Conservation (phyloP, 2,888 invertebrate species). For the Caenorhabditis auriculariae region DNA sequence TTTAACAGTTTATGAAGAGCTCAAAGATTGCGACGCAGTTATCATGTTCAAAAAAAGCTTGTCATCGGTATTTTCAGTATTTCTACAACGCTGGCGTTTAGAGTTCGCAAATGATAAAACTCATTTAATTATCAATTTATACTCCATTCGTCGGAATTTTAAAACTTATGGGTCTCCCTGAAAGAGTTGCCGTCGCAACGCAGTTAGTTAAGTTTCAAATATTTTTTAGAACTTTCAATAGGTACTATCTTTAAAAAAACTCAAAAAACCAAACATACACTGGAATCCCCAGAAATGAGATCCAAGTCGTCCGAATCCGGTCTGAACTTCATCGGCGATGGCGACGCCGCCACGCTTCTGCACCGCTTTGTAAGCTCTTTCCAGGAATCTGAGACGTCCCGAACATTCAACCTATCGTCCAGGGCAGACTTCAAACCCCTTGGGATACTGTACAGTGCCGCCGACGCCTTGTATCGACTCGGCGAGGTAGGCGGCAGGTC, state of each 20-base stretch:
- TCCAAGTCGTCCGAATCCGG: slow-evolving; percentile 92
- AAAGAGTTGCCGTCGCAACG: too few species aligned
- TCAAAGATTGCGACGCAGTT: background rate
- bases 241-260: too few species aligned
- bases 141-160: too few species aligned
- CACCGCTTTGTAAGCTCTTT: slow-evolving; percentile 78
- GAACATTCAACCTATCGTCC: background rate
- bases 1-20: too few species aligned
- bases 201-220: too few species aligned
- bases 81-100: too few species aligned
- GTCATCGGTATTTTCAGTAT: too few species aligned
- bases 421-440: slow-evolving; percentile 22
- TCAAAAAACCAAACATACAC: slow-evolving; percentile 30
- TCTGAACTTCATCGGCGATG: slow-evolving; percentile 88
- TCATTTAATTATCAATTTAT: too few species aligned
- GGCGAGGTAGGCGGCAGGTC: slow-evolving; percentile 85
- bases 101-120: too few species aligned
- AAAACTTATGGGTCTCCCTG: too few species aligned
- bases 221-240: too few species aligned
- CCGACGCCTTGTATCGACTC: slow-evolving; percentile 95
- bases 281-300: slow-evolving; percentile 96
- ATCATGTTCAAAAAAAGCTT: background rate
- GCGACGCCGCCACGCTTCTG: slow-evolving; percentile 82
- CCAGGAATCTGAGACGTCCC: slow-evolving; percentile 72
- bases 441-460: slow-evolving; percentile 86